These are phyloP conservation scores for Polydrusus pterygomalis DNA, from an alignment of 2,888 invertebrate genomes.

Conservation along the genomic window DNA sequence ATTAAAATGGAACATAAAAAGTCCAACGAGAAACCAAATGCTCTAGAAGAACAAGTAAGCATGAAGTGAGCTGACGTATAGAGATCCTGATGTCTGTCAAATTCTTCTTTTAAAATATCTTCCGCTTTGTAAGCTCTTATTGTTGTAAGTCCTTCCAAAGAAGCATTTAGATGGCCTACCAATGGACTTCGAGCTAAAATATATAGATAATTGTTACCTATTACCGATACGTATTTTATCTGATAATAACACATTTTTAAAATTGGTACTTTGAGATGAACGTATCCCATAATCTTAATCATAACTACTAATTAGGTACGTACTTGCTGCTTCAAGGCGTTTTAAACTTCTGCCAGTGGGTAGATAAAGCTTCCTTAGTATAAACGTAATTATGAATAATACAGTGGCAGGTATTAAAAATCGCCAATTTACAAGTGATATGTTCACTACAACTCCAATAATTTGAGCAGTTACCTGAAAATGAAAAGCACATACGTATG, in stretches of 20 bases:
- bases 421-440: slow-evolving; percentile 59
- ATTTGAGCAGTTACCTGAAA: slow-evolving; percentile 58
- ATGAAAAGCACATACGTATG: slow-evolving; percentile 16
- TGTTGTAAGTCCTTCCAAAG: slow-evolving; percentile 69
- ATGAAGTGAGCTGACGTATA: slow-evolving; percentile 67
- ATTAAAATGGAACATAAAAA: slow-evolving; percentile 62
- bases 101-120: slow-evolving; percentile 65
- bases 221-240: too few relatives aligned
- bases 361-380: slow-evolving; percentile 59
- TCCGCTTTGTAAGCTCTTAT: slow-evolving; percentile 68
- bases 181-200: slow-evolving; percentile 68
- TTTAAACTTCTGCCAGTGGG: slow-evolving; percentile 64
- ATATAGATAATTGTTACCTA: too few relatives aligned
- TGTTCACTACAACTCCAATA: slow-evolving; percentile 56
- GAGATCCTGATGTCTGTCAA: slow-evolving; percentile 68
- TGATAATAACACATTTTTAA: too few relatives aligned
- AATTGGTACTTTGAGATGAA: too few relatives aligned
- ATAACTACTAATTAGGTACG: slow-evolving; percentile 42
- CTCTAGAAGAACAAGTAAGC: slow-evolving; percentile 62
- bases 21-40: slow-evolving; percentile 67
- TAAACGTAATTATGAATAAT: slow-evolving; percentile 58
- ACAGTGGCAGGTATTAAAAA: slow-evolving; percentile 60
- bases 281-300: too few relatives aligned
- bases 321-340: slow-evolving; percentile 64
- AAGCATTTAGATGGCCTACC: slow-evolving; percentile 68